Base-by-base conservation (phyloP, 2,888 invertebrate species). In the Masnerella sp. region DNA sequence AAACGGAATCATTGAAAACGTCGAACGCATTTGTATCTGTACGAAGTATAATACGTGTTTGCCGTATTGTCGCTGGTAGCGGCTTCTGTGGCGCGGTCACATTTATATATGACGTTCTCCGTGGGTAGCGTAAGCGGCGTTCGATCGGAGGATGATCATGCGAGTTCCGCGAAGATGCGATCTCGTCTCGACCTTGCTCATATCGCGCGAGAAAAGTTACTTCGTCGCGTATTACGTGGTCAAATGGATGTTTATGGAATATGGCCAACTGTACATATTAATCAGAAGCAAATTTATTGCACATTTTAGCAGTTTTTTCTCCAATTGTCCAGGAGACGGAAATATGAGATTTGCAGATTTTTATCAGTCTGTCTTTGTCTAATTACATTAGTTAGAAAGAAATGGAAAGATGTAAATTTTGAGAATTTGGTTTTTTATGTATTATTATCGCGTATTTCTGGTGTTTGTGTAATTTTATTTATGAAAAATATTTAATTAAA, bases 131-230 rank as follows among this genome's bases (percentile, higher is more conserved):
- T 52, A 70, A 70, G 40, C 56, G 51, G 62, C 67, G 58, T 62
- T 61, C 47, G 71, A 72, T 73, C 56, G 49, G 30, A 61, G 18
- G 65, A 72, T 54, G 72, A 47, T 54, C 72, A 34, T 47, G 59
- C 59, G 61, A 68, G 73, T 80, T 80, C 77, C 75, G 77, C 75
- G 78, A 80, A 80, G 77, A 65, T 76, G 73, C 69, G 74, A 74
- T 67, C 72, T 62, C 47, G 42, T 49, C 65, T 52, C 73, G 64
- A 74, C 73, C 73, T 74, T 68, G 73, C 68, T 51, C 47, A 56
- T 56, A 62, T 61, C 45, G 61, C n/a, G 22, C 43, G 45, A 49
- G 59, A 45, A 49, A 64, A 40, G 71, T 59, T 54, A 72, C 47
- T 59, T 59, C 30, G 52, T 42, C 28, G 47, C 58, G 56, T 22